These are phyloP conservation scores for Phylloscopus whistleri DNA, from an alignment of 2,113 vertebrate genomes.

Conservation along the genomic window DNA sequence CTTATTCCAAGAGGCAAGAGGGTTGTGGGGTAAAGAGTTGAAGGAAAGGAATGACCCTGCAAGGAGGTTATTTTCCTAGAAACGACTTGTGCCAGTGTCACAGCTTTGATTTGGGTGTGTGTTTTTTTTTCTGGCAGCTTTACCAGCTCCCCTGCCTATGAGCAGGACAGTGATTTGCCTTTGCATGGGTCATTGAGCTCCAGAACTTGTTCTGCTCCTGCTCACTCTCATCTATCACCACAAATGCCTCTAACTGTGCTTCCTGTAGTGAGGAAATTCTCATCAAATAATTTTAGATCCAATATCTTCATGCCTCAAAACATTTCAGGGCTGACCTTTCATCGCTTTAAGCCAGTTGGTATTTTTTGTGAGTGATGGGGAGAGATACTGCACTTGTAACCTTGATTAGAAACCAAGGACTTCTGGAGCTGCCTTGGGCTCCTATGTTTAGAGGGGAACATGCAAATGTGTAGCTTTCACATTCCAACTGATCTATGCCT, in stretches of 20 bases:
- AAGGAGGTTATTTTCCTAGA: neutral
- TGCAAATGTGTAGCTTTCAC: neutral
- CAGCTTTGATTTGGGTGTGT: neutral
- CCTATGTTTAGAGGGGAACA: neutral
- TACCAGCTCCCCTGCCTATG: neutral
- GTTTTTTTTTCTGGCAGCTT: neutral
- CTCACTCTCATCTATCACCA: slow-evolving; percentile 12
- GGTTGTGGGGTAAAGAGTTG: neutral
- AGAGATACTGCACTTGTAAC: neutral
- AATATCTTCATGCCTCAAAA: slow-evolving; percentile 4
- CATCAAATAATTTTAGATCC: slow-evolving; percentile 25
- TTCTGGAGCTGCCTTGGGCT: neutral
- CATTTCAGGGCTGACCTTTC: neutral
- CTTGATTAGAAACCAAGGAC: neutral
- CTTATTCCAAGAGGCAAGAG: neutral
- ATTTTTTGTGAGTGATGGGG: neutral
- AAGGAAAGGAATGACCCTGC: neutral
- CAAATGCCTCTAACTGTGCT: slow-evolving; percentile 6
- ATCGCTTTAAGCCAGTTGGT: neutral
- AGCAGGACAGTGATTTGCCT: neutral
- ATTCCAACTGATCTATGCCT: neutral
- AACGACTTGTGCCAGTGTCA: neutral
- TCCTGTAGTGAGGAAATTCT: slow-evolving; percentile 42
- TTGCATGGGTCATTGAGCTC: neutral
- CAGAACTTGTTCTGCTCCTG: slow-evolving; percentile 25